A percentile compares a stretch with the other conserved stretches of the same genome.
Conservation (phyloP, 2,113 vertebrate species). For the Todiramphus chloris region DNA sequence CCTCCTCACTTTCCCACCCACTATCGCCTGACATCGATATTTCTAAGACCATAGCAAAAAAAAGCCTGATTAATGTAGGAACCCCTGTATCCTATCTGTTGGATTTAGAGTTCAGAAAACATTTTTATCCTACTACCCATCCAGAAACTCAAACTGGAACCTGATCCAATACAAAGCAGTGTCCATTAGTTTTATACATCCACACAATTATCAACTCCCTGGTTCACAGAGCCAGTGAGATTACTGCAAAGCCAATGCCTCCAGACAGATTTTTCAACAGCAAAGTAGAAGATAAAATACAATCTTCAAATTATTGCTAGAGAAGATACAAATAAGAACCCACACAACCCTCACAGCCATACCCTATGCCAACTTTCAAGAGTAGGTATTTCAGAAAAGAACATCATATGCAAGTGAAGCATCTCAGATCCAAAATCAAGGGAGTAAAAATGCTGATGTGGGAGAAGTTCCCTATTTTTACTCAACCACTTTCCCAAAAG, state of each 20-base stretch:
- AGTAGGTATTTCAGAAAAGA: not conserved
- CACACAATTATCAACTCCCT: not conserved
- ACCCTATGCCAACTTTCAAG: not conserved
- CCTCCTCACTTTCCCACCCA: not conserved
- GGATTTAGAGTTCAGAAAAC: not conserved
- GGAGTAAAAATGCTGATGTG: not conserved
- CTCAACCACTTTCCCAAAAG: not conserved
- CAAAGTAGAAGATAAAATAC: not conserved
- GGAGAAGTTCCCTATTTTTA: not conserved
- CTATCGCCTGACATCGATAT: not conserved
- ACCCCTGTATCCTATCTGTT: rapidly evolving
- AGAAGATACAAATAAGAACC: not conserved
- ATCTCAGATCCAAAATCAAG: not conserved
- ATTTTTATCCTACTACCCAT: not conserved
- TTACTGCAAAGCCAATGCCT: not conserved
- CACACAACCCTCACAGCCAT: not conserved
- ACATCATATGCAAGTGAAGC: not conserved
- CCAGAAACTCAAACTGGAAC: not conserved
- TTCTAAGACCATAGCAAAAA: not conserved
- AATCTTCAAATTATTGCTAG: not conserved
- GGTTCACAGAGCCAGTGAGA: not conserved
- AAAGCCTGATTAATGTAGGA: not conserved
- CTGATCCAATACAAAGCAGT: not conserved
- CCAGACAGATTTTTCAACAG: not conserved
- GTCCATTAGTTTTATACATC: not conserved